Conservation (phyloP, 2,113 vertebrate species). For the Xiphophorus hellerii region DNA sequence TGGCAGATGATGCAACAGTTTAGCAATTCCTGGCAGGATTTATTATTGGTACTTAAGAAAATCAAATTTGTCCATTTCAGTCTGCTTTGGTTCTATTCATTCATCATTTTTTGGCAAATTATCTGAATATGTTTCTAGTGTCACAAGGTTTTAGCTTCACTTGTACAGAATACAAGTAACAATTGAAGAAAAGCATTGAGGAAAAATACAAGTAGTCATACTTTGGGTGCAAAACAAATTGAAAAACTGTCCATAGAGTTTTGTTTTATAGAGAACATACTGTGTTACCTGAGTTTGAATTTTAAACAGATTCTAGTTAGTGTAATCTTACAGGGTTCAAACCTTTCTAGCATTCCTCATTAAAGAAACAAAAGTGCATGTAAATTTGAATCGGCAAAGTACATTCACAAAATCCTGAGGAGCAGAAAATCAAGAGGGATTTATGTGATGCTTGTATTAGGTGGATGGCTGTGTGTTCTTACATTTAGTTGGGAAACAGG, state of each 20-base stretch:
- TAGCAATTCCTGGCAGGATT: not conserved
- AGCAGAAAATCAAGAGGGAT: constrained; percentile 10
- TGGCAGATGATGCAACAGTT: not conserved
- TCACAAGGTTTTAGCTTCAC: not conserved
- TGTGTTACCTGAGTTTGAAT: not conserved
- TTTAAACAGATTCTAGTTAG: not conserved
- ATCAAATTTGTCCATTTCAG: not conserved
- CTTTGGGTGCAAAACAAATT: not conserved
- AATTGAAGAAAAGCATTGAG: not conserved
- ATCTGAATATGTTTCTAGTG: not conserved
- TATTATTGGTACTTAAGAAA: not conserved
- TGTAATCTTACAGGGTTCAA: not conserved
- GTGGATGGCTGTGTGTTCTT: not conserved
- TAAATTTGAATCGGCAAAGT: not conserved
- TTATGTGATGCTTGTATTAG: constrained; percentile 6
- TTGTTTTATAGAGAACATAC: too few species aligned
- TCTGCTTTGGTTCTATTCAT: not conserved
- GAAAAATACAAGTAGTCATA: not conserved
- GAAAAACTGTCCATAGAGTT: too few species aligned
- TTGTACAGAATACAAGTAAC: not conserved
- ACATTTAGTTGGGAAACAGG: constrained; percentile 45
- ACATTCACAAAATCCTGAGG: not conserved
- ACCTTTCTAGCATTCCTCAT: not conserved
- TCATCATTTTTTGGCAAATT: not conserved
- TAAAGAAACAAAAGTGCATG: not conserved